Percentiles rank a stretch among this genome's conserved stretches.
Evolutionary conservation across 2,113 vertebrate genomes (phyloP).

Genomic region (Clinocottus analis): DNA sequence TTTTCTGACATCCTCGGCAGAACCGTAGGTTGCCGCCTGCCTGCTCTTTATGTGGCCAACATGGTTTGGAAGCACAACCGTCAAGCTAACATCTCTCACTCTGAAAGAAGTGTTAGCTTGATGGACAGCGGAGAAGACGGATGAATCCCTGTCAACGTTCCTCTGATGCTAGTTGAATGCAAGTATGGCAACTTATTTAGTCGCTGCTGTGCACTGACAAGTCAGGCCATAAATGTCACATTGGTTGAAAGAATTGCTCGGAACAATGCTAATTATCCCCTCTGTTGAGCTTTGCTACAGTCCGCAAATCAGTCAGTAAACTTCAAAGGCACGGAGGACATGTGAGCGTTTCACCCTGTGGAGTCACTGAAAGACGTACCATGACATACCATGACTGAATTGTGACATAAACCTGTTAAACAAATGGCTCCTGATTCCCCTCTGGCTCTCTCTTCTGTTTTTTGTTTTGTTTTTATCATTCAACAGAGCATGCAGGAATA

Average conservation of each 20-base stretch:
- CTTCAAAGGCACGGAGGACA: neutral
- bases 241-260: conserved; percentile 22
- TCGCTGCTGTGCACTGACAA: conserved; percentile 26
- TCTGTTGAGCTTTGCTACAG: conserved; percentile 4
- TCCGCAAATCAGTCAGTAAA: conserved; percentile 18
- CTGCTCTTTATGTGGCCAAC: neutral
- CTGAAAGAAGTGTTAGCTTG: conserved; percentile 4
- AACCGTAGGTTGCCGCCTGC: neutral
- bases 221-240: conserved; percentile 59
- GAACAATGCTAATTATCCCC: conserved; percentile 41
- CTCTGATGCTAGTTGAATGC: neutral
- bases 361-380: neutral
- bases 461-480: conserved; percentile 3
- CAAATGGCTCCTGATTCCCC: conserved; percentile 3
- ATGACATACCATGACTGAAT: neutral
- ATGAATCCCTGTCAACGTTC: conserved; percentile 14
- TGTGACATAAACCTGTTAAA: conserved; percentile 8
- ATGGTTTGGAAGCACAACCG: conserved; percentile 13
- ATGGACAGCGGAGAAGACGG: conserved; percentile 16
- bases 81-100: neutral
- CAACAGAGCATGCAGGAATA: neutral
- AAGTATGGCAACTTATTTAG: conserved; percentile 20
- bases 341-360: neutral
- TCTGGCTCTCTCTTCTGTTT: neutral
- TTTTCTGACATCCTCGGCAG: too few species aligned